Evolutionary conservation across 2,113 vertebrate genomes (phyloP).

Genomic region (Hippoglossus stenolepis): DNA sequence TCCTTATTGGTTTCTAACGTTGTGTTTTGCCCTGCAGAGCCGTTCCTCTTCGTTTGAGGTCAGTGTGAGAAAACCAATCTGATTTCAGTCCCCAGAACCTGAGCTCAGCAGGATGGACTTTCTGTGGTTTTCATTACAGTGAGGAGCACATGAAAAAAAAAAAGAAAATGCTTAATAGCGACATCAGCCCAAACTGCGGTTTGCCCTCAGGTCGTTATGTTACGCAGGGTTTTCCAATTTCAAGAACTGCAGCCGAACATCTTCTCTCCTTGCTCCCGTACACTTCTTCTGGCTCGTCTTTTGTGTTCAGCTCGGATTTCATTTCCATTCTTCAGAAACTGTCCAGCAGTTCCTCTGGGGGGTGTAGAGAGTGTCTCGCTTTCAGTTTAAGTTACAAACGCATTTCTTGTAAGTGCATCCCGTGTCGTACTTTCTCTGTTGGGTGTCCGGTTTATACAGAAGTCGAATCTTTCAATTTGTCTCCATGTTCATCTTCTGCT

Average conservation of each 20-base stretch:
- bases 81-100: background rate
- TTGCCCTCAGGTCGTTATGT: background rate
- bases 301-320: background rate
- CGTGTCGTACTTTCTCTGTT: background rate
- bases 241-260: background rate
- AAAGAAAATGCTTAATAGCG: background rate
- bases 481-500: background rate
- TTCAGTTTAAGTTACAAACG: background rate
- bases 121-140: constrained; percentile 3
- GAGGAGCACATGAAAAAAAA: background rate
- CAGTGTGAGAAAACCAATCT: background rate
- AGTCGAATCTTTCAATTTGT: background rate
- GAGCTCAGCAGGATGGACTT: constrained; percentile 11
- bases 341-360: no score
- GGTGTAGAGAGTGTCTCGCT: background rate
- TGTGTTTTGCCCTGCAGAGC: background rate
- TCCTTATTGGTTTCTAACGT: background rate
- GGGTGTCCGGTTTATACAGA: background rate
- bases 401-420: background rate
- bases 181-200: constrained; percentile 2
- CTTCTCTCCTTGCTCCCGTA: background rate
- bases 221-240: background rate
- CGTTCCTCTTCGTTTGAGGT: background rate
- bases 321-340: background rate
- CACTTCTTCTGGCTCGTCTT: background rate